A percentile compares a stretch with the other conserved stretches of the same genome.
Evolutionary conservation across 2,797 vertebrate species (phyloP).

Genomic region (Nannoperca obscura): DNA sequence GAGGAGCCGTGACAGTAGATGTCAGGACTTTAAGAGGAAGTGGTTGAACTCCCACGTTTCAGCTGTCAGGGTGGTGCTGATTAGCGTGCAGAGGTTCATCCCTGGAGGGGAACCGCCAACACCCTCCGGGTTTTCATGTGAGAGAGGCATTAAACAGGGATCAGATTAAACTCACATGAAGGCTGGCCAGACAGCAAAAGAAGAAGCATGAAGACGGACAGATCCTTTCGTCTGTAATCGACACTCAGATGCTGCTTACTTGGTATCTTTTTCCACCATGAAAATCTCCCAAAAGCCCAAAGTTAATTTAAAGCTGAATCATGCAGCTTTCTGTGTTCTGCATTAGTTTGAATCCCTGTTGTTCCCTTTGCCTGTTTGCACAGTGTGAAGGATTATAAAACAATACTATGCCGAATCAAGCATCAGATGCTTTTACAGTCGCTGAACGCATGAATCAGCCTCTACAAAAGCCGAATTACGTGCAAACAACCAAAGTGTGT

Average conservation of each 20-base stretch:
- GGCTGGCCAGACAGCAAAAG: not conserved
- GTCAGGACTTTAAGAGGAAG: conserved; percentile 22
- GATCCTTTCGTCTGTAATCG: not conserved
- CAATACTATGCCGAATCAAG: not conserved
- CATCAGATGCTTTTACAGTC: not conserved
- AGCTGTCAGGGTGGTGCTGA: conserved; percentile 15
- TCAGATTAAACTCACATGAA: not conserved
- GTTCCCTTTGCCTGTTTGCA: no score
- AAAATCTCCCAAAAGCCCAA: not conserved
- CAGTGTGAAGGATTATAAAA: not conserved
- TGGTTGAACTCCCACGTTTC: conserved; percentile 30
- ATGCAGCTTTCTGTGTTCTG: not conserved
- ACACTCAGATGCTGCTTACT: not conserved
- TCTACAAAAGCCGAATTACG: not conserved
- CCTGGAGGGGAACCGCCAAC: not conserved
- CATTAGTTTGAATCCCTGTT: not conserved
- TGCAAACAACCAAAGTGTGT: not conserved
- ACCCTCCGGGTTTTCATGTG: not conserved
- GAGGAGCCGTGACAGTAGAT: conserved; percentile 15
- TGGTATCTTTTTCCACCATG: no score
- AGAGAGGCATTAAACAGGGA: not conserved
- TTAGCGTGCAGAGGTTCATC: conserved; percentile 29
- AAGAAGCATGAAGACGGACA: not conserved
- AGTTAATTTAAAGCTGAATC: not conserved
- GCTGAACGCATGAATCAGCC: not conserved